These are phyloP conservation scores for Raphicerus campestris DNA, from an alignment of 2,113 vertebrate genomes.

Conservation along the genomic window DNA sequence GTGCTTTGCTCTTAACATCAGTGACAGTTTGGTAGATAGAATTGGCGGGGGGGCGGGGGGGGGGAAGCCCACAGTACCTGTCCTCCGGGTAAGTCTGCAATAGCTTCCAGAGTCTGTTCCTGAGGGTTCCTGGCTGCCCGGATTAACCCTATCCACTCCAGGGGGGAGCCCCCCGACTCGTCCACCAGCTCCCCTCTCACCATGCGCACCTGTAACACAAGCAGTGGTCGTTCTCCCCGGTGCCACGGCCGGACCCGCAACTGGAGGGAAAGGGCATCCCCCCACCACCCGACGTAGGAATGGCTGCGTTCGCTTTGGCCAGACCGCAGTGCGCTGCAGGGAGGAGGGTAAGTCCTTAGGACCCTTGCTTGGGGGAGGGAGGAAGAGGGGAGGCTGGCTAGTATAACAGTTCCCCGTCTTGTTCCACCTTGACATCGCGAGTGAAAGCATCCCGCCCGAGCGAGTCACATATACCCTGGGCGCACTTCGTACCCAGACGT, in stretches of 20 bases:
- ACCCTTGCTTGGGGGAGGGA: neutral
- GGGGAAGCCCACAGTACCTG: slow-evolving; percentile 84
- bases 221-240: slow-evolving; percentile 36
- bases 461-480: neutral
- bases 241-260: neutral
- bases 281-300: neutral
- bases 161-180: slow-evolving; percentile 89
- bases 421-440: neutral
- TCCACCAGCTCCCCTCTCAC: slow-evolving; percentile 94
- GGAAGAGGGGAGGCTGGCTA: neutral
- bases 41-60: neutral
- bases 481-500: neutral
- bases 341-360: neutral
- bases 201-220: slow-evolving; percentile 89
- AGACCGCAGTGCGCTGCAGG: neutral
- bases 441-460: neutral
- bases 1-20: neutral
- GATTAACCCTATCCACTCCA: slow-evolving; percentile 97
- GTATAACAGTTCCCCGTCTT: fast-evolving
- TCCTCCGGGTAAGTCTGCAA: slow-evolving; percentile 95
- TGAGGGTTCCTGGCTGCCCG: slow-evolving; percentile 93
- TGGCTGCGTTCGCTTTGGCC: neutral
- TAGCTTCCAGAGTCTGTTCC: slow-evolving; percentile 96
- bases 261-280: neutral
- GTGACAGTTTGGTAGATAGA: neutral